Conservation (phyloP, 2,888 invertebrate species). For the Deilephila elpenor region DNA sequence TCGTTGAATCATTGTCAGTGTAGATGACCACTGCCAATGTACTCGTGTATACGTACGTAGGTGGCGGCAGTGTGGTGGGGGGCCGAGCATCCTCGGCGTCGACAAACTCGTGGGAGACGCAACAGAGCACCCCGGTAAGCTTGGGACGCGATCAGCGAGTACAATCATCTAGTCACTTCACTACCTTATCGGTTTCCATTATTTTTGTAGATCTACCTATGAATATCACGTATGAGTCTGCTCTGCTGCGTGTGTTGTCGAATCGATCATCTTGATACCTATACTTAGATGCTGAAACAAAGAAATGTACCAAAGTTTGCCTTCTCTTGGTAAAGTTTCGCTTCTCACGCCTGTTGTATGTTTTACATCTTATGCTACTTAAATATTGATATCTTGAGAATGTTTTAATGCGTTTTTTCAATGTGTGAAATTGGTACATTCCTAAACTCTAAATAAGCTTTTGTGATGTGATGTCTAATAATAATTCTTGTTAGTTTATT, state of each 20-base stretch:
- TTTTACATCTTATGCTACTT: constrained; percentile 24
- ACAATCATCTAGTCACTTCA: constrained; percentile 73
- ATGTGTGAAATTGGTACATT: constrained; percentile 69
- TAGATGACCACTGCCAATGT: constrained; percentile 60
- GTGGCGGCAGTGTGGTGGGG: constrained; percentile 79
- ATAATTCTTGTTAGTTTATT: constrained; percentile 29
- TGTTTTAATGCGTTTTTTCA: constrained; percentile 22
- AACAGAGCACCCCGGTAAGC: constrained; percentile 80
- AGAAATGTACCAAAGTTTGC: constrained; percentile 71
- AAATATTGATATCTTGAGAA: constrained; percentile 15
- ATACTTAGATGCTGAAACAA: constrained; percentile 75
- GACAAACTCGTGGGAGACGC: constrained; percentile 76
- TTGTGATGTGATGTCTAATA: constrained; percentile 81
- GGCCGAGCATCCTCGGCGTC: constrained; percentile 71
- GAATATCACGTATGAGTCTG: constrained; percentile 79
- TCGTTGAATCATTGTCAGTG: constrained; percentile 46
- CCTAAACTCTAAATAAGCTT: constrained; percentile 74
- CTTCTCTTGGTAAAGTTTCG: constrained; percentile 23
- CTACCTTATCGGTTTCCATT: constrained; percentile 78
- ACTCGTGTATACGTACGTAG: constrained; percentile 80
- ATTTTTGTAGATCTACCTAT: constrained; percentile 77
- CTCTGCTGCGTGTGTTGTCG: constrained; percentile 83
- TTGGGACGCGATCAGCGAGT: constrained; percentile 70
- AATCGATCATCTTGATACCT: constrained; percentile 74
- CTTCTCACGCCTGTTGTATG: constrained; percentile 33